Percentiles rank a stretch among this genome's conserved stretches.
Conservation (phyloP, 2,888 invertebrate genomes). For the Petrophora chlorosata region DNA sequence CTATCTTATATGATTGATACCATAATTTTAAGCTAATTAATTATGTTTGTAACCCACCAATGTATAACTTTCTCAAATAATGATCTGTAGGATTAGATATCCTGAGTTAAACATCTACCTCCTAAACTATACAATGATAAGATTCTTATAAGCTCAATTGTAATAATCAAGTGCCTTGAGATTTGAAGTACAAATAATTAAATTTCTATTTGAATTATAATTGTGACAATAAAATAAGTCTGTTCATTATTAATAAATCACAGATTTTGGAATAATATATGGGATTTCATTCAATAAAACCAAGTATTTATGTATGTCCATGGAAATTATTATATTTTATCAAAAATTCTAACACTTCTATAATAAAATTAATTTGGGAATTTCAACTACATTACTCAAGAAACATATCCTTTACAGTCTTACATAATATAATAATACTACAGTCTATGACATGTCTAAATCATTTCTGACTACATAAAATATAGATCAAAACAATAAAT, state of each 20-base stretch:
- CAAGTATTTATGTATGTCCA: conserved; percentile 24
- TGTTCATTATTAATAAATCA: conserved; percentile 6
- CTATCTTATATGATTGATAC: too few relatives aligned
- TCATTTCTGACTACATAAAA: conserved; percentile 22
- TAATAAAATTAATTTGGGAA: conserved; percentile 33
- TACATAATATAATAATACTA: conserved; percentile 38
- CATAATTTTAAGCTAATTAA: conserved; percentile 2
- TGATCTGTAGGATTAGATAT: too few relatives aligned
- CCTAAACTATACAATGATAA: not conserved
- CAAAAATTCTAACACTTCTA: conserved; percentile 47
- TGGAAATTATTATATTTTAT: conserved; percentile 43
- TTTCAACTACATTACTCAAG: conserved; percentile 21
- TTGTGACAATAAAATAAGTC: not conserved
- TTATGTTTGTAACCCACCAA: conserved; percentile 15
- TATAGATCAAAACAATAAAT: conserved; percentile 37
- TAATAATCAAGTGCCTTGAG: conserved; percentile 8
- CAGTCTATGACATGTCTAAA: conserved; percentile 37
- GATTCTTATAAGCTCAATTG: not conserved
- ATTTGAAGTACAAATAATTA: conserved; percentile 18
- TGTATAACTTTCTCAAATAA: conserved; percentile 2
- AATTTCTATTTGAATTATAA: conserved; percentile 6
- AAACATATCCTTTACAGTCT: conserved; percentile 46
- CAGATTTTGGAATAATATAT: not conserved
- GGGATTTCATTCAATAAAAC: conserved; percentile 24
- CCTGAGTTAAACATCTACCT: too few relatives aligned